phyloP scores from a whole-genome alignment of 2,797 vertebrate species.

The Sciurus carolinensis region DNA sequence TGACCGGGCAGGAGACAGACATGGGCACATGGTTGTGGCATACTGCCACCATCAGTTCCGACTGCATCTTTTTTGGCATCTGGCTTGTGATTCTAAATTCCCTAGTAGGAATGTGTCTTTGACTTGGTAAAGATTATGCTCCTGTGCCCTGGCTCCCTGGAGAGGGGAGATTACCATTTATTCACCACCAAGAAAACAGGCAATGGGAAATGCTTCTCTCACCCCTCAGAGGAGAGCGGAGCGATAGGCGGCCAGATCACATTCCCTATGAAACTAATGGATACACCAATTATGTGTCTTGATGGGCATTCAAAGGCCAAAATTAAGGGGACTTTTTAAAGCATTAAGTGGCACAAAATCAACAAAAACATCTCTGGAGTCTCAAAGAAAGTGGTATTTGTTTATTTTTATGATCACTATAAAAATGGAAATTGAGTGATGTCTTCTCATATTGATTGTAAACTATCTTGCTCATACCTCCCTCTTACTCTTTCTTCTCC shows the following conservation, averaged over 20 bases:
- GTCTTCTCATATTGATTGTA: not conserved
- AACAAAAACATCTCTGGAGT: not conserved
- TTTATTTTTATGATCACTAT: slow-evolving; percentile 20
- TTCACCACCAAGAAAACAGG: slow-evolving; percentile 17
- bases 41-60: not conserved
- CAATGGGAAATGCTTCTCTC: not conserved
- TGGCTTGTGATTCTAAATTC: slow-evolving; percentile 33
- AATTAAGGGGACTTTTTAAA: slow-evolving; percentile 33
- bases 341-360: not conserved
- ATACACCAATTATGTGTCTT: not conserved
- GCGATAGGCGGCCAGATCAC: not conserved
- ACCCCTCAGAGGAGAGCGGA: not conserved
- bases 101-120: not conserved
- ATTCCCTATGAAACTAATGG: not conserved
- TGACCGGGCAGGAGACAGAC: no score
- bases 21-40: not conserved
- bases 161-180: not conserved
- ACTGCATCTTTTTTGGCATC: not conserved
- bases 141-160: not conserved
- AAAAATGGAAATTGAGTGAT: not conserved
- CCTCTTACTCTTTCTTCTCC: not conserved
- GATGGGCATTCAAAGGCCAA: not conserved
- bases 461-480: not conserved
- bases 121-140: not conserved
- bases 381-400: not conserved